Evolutionary conservation across 2,888 invertebrate genomes (phyloP), one percentile per base, ranked within the genome.

Genomic region (Catocala fraxini): DNA sequence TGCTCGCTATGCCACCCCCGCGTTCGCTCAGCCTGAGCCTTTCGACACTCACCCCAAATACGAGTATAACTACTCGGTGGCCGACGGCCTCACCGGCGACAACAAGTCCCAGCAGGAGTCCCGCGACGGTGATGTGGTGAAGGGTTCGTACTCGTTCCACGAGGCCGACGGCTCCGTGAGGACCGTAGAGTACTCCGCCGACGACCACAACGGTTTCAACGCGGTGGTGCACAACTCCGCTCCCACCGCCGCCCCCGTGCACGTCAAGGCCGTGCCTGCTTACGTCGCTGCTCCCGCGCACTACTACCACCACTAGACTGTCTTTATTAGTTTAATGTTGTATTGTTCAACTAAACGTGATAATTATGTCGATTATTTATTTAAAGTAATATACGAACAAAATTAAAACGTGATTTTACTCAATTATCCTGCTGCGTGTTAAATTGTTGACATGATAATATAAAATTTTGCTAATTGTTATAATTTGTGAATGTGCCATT

Each of bases 51-150:
- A 89, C 80, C 90, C 90, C 56, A 87, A 86, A 75, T 90, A 90
- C 80, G 88, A 92, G 73, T 94, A 88, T 87, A 88, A 87, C 60
- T 95, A 95, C 86, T 92, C 93, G 11, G 95, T 95, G 1, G 87
- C 91, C 68, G 95, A 95, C 79, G 82, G 88, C 11, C 92, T 93
- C 82, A 93, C 95, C 77, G 94, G 94, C 39, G 95, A 95, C 87
- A 86, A 91, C 80, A 94, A 94, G 83, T 86, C 87, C 71, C 94
- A 94, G 79, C 92, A 93, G 71, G 95, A 95, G 75, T 68, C 76
- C 65, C 86, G 89, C 61, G 93, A 93, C 68, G 94, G 94, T 51
- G 94, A 94, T 74, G 89, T 88, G 1, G 94, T 94, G 55, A 90
- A 91, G 77, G 94, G 94, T 65, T 86, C 88, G 11, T 93, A 94